phyloP scores from a whole-genome alignment of 2,797 vertebrate species.

The Karalla daura region DNA sequence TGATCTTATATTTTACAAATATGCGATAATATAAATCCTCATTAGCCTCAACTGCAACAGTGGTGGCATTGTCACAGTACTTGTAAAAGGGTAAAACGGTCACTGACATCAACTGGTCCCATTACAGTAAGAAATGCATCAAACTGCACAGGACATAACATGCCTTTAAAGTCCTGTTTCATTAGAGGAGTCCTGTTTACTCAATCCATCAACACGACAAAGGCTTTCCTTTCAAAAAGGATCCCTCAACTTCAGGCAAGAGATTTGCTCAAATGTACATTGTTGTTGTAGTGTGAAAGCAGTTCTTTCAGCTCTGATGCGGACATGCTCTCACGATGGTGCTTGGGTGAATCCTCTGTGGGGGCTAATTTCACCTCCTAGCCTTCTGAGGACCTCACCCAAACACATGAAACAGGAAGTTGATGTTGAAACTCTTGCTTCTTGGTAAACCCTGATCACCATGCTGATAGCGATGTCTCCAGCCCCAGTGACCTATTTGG shows the following conservation, averaged over 20 bases:
- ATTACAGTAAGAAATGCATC: neutral
- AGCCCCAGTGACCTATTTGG: slow-evolving; percentile 54
- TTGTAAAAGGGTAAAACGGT: too few species aligned
- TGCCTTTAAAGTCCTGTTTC: slow-evolving; percentile 1
- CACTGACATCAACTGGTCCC: neutral
- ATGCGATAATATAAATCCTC: neutral
- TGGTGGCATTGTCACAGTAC: neutral
- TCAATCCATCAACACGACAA: neutral
- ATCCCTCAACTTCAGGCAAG: slow-evolving; percentile 15
- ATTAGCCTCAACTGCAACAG: neutral
- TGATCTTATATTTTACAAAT: neutral
- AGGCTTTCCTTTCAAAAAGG: slow-evolving; percentile 16
- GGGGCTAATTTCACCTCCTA: neutral
- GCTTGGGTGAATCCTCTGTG: slow-evolving; percentile 24
- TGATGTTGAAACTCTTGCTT: neutral
- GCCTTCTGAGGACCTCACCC: neutral
- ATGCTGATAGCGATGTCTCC: neutral
- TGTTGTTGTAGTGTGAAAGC: slow-evolving; percentile 4
- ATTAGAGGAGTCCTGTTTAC: slow-evolving; percentile 19
- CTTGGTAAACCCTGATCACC: slow-evolving; percentile 14
- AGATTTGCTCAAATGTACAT: slow-evolving; percentile 15
- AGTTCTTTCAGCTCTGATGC: slow-evolving; percentile 29
- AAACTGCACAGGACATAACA: neutral
- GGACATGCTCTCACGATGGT: slow-evolving; percentile 4
- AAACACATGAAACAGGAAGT: neutral